Conservation (phyloP, 2,113 vertebrate species). For the Pterophyllum scalare region DNA sequence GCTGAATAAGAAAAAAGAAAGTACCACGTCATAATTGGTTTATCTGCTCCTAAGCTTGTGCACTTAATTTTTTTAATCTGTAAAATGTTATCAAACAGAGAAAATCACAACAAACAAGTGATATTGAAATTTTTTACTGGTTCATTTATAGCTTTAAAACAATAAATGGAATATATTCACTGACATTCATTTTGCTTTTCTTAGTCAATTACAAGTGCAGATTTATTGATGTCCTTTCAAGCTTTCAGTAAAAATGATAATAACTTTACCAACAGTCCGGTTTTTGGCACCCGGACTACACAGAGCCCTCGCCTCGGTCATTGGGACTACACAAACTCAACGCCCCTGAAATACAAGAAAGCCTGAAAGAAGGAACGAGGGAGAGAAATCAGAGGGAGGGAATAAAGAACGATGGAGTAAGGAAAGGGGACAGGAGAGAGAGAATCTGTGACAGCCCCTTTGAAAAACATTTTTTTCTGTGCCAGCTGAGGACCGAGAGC, state of each 20-base stretch:
- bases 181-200: too few relatives aligned
- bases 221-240: neutral
- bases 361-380: neutral
- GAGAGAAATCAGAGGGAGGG: neutral
- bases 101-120: neutral
- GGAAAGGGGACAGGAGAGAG: constrained; percentile 24
- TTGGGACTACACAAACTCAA: constrained; percentile 40
- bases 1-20: neutral
- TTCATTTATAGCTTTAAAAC: neutral
- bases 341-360: constrained; percentile 53
- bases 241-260: neutral
- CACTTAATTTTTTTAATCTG: too few relatives aligned
- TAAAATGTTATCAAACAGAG: neutral
- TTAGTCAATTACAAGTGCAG: neutral
- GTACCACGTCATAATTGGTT: neutral
- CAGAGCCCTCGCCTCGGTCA: neutral
- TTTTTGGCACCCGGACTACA: neutral
- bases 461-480: constrained; percentile 48
- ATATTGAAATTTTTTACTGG: neutral
- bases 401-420: neutral
- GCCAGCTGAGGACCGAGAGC: constrained; percentile 43
- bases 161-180: neutral
- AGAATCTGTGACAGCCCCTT: constrained; percentile 52
- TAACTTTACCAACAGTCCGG: neutral
- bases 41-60: neutral